Conservation (phyloP, 2,888 invertebrate genomes). For the Diaphora mendica region DNA sequence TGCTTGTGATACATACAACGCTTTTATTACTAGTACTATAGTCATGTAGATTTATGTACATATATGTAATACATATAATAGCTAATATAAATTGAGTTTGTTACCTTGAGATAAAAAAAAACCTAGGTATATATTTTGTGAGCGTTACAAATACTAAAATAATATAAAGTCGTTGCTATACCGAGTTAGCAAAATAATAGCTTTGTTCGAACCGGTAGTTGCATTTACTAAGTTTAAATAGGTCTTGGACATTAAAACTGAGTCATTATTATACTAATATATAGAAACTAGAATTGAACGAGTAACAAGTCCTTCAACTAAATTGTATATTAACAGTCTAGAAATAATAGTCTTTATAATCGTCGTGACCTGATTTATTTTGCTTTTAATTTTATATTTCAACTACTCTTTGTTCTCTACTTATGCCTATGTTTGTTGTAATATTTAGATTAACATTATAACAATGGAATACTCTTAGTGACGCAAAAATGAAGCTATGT, state of each 20-base stretch:
- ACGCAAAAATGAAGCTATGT: not conserved
- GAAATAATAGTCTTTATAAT: slow-evolving; percentile 8
- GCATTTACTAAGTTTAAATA: slow-evolving; percentile 7
- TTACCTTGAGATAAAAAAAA: not conserved
- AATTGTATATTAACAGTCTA: slow-evolving; percentile 9
- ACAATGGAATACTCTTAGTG: not conserved
- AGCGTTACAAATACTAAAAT: not conserved
- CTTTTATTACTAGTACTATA: slow-evolving; percentile 8
- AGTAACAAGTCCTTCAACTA: slow-evolving; percentile 17
- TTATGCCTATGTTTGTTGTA: not conserved
- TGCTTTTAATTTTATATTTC: not conserved
- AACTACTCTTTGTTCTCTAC: not conserved
- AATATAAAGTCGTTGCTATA: not conserved
- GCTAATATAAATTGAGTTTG: not conserved
- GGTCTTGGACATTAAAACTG: not conserved
- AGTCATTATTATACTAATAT: not conserved
- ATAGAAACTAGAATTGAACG: not conserved
- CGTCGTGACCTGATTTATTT: slow-evolving; percentile 10
- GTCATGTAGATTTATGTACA: not conserved
- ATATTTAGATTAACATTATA: not conserved
- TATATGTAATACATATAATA: not conserved
- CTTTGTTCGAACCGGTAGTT: not conserved
- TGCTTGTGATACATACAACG: not conserved
- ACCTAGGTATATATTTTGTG: not conserved
- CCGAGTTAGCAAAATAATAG: not conserved